Base-by-base conservation (phyloP, 92 coral and sea anemone genomes). In the Siderastrea siderea region DNA sequence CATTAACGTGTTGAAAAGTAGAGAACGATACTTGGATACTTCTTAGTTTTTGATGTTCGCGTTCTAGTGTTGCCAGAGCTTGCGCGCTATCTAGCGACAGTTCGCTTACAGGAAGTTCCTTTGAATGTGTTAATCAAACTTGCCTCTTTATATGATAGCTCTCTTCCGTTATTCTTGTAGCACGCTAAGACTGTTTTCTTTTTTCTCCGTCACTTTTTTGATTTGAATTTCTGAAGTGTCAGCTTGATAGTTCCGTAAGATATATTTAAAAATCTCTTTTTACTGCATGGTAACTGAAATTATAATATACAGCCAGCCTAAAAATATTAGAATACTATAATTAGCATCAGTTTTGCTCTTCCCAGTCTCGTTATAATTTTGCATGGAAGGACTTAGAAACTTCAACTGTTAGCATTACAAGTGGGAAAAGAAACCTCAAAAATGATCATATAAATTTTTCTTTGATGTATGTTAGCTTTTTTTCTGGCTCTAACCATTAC, bases 71-170 rank as follows among this genome's bases (percentile, higher is more conserved):
- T 61, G 43, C 51, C 57, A 71, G 55, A 51, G 47, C 12, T 74
- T 51, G 47, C 43, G 14, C 78, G 74, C 38, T 26, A 26, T 26
- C 38, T 26, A 84, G 44, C 80, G 61, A 60, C 72, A 55, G 63
- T 52, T 19, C 44, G 17, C 77, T n/a, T 26, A 57, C 91, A 92
- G 95, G 91, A 92, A 89, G 91, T 68, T 90, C 88, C 68, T 68
- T 74, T 78, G 90, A 86, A 92, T 87, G 93, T 89, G 95, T 92
- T 94, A 92, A 89, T 94, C 93, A 84, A 63, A 84, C 90, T 73
- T 88, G 91, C 89, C 83, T 91, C 92, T 83, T 87, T 80, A 89
- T 53, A 68, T 90, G 89, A 89, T 92, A 78, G 86, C 80, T 63
- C 79, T 77, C 84, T 94, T 81, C 81, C 93, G 88, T 79, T 58